Base-by-base conservation (phyloP, 1,140 invertebrate genomes). In the Aplysia californica region DNA sequence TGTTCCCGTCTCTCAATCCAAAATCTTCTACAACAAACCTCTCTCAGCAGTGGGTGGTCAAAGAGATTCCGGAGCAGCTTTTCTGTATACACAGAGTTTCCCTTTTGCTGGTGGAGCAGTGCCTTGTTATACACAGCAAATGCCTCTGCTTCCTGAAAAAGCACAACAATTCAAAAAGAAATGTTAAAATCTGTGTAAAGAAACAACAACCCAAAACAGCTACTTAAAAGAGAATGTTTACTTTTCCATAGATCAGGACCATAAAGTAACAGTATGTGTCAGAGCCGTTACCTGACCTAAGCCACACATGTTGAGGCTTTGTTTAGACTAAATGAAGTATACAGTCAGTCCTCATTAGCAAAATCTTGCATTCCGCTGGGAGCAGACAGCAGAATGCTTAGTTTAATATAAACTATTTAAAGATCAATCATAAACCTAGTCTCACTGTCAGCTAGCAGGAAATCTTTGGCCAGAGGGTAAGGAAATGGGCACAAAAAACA, bases 51-150 rank as follows among this genome's bases (percentile, higher is more conserved):
- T 77, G 93, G 92, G 18, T 93, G 93, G 55, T 93, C 91, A 15
- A 94, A 82, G 2, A 94, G 87, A 82, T 93, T 92, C 80, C 92
- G 91, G 31, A 94, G 91, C 36, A 93, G 87, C 77, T 90, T 87
- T 36, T 92, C 90, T 1, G 94, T 93, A 72, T 93, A 91, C 67
- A 91, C 86, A 4, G 90, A 80, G 50, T 93, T 92, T 2, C 92
- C 91, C 78, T 92, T 91, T 77, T 91, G 91, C 78, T 93, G 91
- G 18, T 93, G 87, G 20, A 92, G 90, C 26, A 95, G 87, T 10
- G 93, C 93, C 88, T 92, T 91, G 59, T 93, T 92, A 83, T 95
- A 95, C 80, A 94, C 91, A 15, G 92, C 91, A 68, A 94, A 89
- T 0, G 93, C 93, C 76, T 94, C 93, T 85, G 94, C 92, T 88